These are phyloP conservation scores for Marmota monax DNA, from an alignment of 2,113 vertebrate genomes.

Conservation along the genomic window DNA sequence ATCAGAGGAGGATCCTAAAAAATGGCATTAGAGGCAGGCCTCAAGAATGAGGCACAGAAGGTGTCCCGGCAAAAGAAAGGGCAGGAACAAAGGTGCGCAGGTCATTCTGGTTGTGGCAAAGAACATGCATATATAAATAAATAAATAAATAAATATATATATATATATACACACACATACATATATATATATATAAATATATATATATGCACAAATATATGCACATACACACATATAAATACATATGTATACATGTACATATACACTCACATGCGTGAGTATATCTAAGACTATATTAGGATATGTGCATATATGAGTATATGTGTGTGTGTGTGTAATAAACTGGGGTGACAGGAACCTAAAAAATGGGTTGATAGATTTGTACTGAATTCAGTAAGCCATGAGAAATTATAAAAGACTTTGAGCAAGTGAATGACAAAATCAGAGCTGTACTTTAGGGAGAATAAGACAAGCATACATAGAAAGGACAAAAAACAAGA, in stretches of 20 bases:
- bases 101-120: not conserved
- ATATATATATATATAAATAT: too few species aligned
- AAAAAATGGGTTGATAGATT: slow-evolving; percentile 21
- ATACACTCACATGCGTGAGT: too few species aligned
- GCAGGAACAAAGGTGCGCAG: not conserved
- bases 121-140: too few species aligned
- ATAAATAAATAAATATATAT: too few species aligned
- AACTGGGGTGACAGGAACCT: not conserved
- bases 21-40: not conserved
- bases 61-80: not conserved
- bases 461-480: not conserved
- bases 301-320: not conserved
- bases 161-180: too few species aligned
- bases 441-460: not conserved
- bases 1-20: not conserved
- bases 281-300: not conserved
- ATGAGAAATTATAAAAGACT: not conserved
- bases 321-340: too few species aligned
- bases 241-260: too few species aligned
- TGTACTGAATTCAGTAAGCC: not conserved
- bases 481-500: not conserved
- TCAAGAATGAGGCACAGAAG: slow-evolving; percentile 8
- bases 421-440: slow-evolving; percentile 22
- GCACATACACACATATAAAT: too few species aligned
- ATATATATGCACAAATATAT: too few species aligned